Percentiles rank a stretch among this genome's conserved stretches.
Conservation (phyloP, 2,113 vertebrate species). For the Semnornis frantzii region DNA sequence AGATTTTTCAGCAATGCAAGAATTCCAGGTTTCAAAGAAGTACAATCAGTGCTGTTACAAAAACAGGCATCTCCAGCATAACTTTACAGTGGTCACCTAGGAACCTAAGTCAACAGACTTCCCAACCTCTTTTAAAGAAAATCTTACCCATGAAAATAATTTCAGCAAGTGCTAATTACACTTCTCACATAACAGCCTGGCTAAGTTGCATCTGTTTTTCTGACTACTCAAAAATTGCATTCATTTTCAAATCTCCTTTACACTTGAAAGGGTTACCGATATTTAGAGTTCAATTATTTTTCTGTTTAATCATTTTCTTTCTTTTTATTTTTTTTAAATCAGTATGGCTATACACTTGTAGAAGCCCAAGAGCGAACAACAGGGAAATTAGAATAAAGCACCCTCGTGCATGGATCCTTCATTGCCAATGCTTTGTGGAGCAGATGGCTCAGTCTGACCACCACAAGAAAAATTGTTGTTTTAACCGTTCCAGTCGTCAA, state of each 20-base stretch:
- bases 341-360: not conserved
- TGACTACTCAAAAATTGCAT: not conserved
- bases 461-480: not conserved
- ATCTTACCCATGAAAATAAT: not conserved
- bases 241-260: not conserved
- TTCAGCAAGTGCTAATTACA: conserved; percentile 17
- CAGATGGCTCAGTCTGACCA: not conserved
- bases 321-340: not conserved
- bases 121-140: not conserved
- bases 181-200: not conserved
- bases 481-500: conserved; percentile 14
- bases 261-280: not conserved
- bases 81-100: not conserved
- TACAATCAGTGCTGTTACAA: not conserved
- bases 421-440: not conserved
- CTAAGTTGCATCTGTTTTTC: not conserved
- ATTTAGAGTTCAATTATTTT: not conserved
- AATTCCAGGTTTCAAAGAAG: not conserved
- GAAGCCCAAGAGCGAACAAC: not conserved
- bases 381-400: not conserved
- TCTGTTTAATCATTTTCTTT: not conserved
- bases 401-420: not conserved
- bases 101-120: not conserved
- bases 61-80: not conserved
- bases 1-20: not conserved